A percentile compares a stretch with the other conserved stretches of the same genome.
Evolutionary conservation across 2,113 vertebrate species (phyloP).

Genomic region (Lepisosteus osseus): DNA sequence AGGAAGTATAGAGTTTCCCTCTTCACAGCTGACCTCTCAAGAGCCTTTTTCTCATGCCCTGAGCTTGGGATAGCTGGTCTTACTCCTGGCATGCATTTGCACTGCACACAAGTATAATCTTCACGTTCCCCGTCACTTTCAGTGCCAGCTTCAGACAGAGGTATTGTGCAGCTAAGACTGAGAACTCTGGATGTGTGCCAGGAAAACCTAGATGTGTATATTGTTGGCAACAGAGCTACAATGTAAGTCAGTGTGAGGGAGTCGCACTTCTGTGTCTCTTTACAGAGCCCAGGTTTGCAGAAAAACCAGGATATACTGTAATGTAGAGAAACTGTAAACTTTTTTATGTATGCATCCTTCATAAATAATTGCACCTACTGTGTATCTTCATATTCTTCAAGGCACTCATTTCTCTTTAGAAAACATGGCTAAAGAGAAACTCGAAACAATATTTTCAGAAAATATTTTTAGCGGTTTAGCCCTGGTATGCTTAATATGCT

Average conservation of each 20-base stretch:
- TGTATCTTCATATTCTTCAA: too few species aligned
- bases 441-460: too few species aligned
- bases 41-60: conserved; percentile 2
- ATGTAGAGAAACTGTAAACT: too few species aligned
- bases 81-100: conserved; percentile 7
- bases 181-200: background rate
- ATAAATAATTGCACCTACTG: too few species aligned
- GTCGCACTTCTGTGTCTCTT: too few species aligned
- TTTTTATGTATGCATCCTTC: too few species aligned
- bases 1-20: conserved; percentile 29
- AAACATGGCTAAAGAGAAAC: too few species aligned
- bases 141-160: conserved; percentile 8
- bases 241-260: conserved; percentile 13
- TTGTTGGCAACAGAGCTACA: background rate
- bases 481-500: too few species aligned
- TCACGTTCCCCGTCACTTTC: background rate
- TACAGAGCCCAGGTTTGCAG: too few species aligned
- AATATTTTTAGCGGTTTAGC: too few species aligned
- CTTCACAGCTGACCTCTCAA: conserved; percentile 24
- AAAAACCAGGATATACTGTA: too few species aligned
- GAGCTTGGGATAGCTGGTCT: background rate
- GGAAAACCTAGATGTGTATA: background rate
- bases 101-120: conserved; percentile 6
- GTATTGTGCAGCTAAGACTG: background rate
- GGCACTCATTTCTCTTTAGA: too few species aligned